Evolutionary conservation across 2,888 invertebrate genomes (phyloP), one percentile per base, ranked within the genome.

Genomic region (Sminthurides aquaticus): DNA sequence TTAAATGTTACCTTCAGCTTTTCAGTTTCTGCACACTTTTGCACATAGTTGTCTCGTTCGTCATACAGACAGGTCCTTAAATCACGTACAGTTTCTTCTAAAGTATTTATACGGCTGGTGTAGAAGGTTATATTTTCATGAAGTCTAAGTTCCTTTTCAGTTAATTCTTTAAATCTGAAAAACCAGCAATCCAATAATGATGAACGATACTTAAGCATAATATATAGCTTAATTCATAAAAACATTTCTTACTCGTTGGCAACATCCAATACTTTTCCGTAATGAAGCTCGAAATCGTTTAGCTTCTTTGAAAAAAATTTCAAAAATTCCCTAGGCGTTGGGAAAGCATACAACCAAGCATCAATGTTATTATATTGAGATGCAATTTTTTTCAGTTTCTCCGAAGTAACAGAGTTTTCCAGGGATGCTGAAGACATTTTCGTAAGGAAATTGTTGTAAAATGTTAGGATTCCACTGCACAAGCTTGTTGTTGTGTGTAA

Each of bases 41-140:
- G 64, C 15, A 68, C 60, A 54, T 70, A 73, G 61, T 73, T 68
- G 18, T 69, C 65, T 26, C 72, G n/a, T 25, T 73, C 72, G 20
- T 71, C 70, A 61, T 58, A 58, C 57, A 62, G 29, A 26, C 57
- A 65, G 20, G 57, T 24, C 43, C 59, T 63, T 18, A 59, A 27
- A n/a, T 67, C 43, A 3, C 18, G 8, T 3, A 67, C 29, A 18
- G 43, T 34, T 26, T 67, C 62, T 34, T 64, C 63, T 15, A 64
- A 29, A 5, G 22, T 56, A 29, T 59, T 15, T 18, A 59, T 27
- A 2, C 60, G 18, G 8, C 43, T 43, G 20, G 49, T 25, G 24
- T 49, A 52, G 24, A 34, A 26, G n/a, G 27, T 43, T 22, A 48
- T n/a, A 1, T 54, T 22, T 2, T 59, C 57, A 28, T 64, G 55